Base-by-base conservation (phyloP, 2,113 vertebrate species). In the Entomyzon cyanotis region DNA sequence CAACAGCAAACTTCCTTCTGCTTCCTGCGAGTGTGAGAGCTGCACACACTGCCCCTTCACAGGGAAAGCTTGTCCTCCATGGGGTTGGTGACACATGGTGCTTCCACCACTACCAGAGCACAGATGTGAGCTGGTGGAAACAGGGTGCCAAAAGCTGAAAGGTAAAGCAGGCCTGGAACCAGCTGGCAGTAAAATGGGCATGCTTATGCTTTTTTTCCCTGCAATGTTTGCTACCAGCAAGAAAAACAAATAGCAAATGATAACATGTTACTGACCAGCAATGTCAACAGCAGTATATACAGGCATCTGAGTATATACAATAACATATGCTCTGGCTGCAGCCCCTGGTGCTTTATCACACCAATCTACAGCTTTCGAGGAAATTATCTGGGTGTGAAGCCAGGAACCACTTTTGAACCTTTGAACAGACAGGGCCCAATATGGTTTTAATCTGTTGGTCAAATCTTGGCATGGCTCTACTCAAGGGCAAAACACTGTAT, bases 351-450 rank as follows among this genome's bases (percentile, higher is more conserved):
- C 85, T 94, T 92, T 88, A 95, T 93, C 97, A 96, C 85, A 90
- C 95, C 68, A 94, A 81, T 76, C 95, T 77, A 91, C 17, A 85
- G 47, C 95, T 97, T 97, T 92, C 94, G 96, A 97, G 87, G 90
- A 97, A 98, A 91, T 52, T 1, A 96, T 89, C 69, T 95, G 86
- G 59, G 70, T 88, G 49, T 50, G 42, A 73, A 95, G 90, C 89
- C 93, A 95, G 89, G 85, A 96, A 62, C 56, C 85, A 77, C 75
- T 81, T 87, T 69, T 58, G 62, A 95, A 89, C 80, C 60, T 96
- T 73, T 90, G 76, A 97, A 96, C 85, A 92, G 70, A 62, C 56
- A 68, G 56, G 53, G 63, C 56, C 63, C 89, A 93, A 76, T 50
- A 79, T 3, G 7, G 23, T 75, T 92, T 83, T 96, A 90, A 77